Conservation (phyloP, 2,113 vertebrate species). For the Pardalotus punctatus region DNA sequence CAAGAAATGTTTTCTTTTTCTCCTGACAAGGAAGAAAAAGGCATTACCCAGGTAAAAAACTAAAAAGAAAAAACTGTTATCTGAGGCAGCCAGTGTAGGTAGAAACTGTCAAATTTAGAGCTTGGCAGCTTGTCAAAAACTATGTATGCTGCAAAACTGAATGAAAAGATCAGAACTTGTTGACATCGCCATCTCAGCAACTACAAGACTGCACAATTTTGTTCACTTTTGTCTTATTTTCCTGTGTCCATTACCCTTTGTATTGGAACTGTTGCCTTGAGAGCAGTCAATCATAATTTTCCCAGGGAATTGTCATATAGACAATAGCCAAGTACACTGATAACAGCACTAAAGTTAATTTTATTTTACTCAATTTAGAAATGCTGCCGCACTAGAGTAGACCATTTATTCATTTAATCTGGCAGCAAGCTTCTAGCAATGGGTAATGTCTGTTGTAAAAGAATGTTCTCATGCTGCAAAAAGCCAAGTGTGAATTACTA, state of each 20-base stretch:
- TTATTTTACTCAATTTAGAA: constrained; percentile 11
- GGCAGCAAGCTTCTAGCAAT: not conserved
- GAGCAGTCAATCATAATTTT: constrained; percentile 14
- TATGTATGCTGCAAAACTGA: not conserved
- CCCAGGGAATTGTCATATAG: not conserved
- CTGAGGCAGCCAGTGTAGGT: not conserved
- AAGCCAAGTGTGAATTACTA: not conserved
- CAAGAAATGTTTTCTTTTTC: not conserved
- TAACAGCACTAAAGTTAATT: constrained; percentile 1
- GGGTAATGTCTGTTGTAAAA: not conserved
- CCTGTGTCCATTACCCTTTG: not conserved
- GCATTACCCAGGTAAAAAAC: not conserved
- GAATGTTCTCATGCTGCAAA: not conserved
- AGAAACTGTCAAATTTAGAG: not conserved
- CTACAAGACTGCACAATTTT: not conserved
- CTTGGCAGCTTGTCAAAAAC: constrained; percentile 47
- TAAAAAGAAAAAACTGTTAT: not conserved
- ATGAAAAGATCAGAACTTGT: constrained; percentile 47
- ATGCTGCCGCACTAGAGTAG: not conserved
- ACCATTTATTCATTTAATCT: constrained; percentile 18
- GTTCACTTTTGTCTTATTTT: constrained; percentile 1
- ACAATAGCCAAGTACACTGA: not conserved
- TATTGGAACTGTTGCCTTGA: not conserved
- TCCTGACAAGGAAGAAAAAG: not conserved
- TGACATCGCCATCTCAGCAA: not conserved